Percentiles rank a stretch among this genome's conserved stretches.
Evolutionary conservation across 2,888 invertebrate genomes (phyloP).

Genomic region (Acanthosoma haemorrhoidale): DNA sequence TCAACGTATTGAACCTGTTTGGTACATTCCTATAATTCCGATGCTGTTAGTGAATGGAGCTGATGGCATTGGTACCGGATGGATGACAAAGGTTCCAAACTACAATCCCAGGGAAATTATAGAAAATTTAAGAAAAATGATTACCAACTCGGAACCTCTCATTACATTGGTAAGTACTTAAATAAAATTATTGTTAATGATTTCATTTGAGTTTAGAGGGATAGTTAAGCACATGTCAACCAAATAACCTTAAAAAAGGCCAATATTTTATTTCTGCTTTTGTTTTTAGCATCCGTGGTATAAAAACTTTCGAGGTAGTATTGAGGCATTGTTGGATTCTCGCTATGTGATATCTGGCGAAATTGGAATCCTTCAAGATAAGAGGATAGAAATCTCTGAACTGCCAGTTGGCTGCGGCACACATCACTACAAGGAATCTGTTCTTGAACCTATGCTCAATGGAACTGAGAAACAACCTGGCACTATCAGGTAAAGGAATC

Average conservation of each 20-base stretch:
- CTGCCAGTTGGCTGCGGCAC: conserved; percentile 93
- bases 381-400: conserved; percentile 90
- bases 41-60: conserved; percentile 96
- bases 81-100: conserved; percentile 96
- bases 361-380: conserved; percentile 68
- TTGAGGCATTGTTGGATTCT: conserved; percentile 66
- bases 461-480: conserved; percentile 51
- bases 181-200: no score
- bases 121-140: conserved; percentile 65
- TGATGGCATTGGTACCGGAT: conserved; percentile 97
- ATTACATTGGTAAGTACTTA: conserved; percentile 21
- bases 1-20: conserved; percentile 54
- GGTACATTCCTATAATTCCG: conserved; percentile 92
- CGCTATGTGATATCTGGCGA: conserved; percentile 78
- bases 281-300: conserved; percentile 69
- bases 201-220: no score
- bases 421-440: conserved; percentile 89
- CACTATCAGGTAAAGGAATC: conserved; percentile 47
- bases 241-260: no score
- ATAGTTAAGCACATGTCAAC: no score
- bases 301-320: conserved; percentile 80
- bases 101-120: conserved; percentile 90
- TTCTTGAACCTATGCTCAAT: conserved; percentile 78
- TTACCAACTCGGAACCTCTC: conserved; percentile 72
- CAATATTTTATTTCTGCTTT: not conserved